These are phyloP conservation scores for Galago senegalensis DNA, from an alignment of 2,797 vertebrate species.

Conservation along the genomic window DNA sequence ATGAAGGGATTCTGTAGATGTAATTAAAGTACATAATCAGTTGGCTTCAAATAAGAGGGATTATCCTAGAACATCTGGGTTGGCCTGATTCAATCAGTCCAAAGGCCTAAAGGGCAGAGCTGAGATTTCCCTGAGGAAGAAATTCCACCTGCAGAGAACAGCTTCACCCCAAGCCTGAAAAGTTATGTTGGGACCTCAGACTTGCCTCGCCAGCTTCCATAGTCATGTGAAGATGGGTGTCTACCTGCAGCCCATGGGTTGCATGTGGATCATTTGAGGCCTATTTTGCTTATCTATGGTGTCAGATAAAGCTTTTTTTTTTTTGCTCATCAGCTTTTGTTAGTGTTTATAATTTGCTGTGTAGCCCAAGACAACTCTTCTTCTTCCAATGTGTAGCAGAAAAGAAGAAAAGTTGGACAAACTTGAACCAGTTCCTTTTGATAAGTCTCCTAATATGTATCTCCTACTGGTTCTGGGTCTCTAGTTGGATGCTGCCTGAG, in stretches of 20 bases:
- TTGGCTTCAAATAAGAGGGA: neutral
- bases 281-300: no score
- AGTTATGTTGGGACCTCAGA: neutral
- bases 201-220: neutral
- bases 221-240: neutral
- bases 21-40: neutral
- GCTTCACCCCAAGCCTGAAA: fast-evolving
- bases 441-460: neutral
- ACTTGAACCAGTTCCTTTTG: neutral
- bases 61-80: neutral
- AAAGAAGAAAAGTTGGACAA: no score
- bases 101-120: neutral
- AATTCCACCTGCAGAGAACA: neutral
- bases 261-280: no score
- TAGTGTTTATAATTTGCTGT: no score
- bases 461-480: neutral
- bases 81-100: neutral
- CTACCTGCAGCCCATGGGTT: no score
- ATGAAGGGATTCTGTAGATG: neutral
- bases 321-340: no score
- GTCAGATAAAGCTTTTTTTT: no score
- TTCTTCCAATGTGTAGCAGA: no score
- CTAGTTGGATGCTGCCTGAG: neutral
- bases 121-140: neutral
- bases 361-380: no score